phyloP scores from a whole-genome alignment of 2,888 invertebrate species.

The Papilio demoleus region DNA sequence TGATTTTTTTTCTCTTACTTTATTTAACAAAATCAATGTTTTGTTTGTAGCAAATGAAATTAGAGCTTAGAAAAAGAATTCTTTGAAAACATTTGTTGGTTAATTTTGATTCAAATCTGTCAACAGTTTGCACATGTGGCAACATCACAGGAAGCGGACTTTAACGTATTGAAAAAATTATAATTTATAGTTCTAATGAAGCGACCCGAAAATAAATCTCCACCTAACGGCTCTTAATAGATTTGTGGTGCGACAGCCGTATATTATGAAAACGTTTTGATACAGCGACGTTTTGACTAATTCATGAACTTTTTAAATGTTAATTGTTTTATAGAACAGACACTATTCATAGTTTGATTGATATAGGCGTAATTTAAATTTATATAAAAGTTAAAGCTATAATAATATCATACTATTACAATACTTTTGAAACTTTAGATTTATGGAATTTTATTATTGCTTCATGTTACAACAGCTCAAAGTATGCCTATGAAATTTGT shows the following conservation, averaged over 20 bases:
- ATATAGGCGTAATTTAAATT: not conserved
- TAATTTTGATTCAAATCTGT: slow-evolving; percentile 42
- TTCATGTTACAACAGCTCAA: no score
- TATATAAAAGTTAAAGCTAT: no score
- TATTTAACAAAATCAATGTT: slow-evolving; percentile 7
- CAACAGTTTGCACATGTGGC: slow-evolving; percentile 55
- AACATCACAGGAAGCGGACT: slow-evolving; percentile 50
- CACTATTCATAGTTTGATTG: slow-evolving; percentile 1
- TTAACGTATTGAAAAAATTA: slow-evolving; percentile 53
- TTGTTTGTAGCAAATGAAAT: slow-evolving; percentile 10
- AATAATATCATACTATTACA: no score
- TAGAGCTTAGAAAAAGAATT: not conserved
- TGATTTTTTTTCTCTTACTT: not conserved
- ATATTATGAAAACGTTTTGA: slow-evolving; percentile 51
- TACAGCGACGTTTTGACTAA: slow-evolving; percentile 45
- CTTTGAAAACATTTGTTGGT: slow-evolving; percentile 49
- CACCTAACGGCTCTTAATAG: slow-evolving; percentile 53
- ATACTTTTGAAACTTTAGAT: not conserved
- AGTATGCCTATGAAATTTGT: no score
- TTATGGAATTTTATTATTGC: no score
- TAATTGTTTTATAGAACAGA: slow-evolving; percentile 20
- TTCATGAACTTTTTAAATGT: slow-evolving; percentile 41
- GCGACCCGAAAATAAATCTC: slow-evolving; percentile 55
- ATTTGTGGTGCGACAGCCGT: slow-evolving; percentile 52
- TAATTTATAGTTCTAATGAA: slow-evolving; percentile 60